Evolutionary conservation across 2,113 vertebrate species (phyloP).

Genomic region (Hiodon tergisus): DNA sequence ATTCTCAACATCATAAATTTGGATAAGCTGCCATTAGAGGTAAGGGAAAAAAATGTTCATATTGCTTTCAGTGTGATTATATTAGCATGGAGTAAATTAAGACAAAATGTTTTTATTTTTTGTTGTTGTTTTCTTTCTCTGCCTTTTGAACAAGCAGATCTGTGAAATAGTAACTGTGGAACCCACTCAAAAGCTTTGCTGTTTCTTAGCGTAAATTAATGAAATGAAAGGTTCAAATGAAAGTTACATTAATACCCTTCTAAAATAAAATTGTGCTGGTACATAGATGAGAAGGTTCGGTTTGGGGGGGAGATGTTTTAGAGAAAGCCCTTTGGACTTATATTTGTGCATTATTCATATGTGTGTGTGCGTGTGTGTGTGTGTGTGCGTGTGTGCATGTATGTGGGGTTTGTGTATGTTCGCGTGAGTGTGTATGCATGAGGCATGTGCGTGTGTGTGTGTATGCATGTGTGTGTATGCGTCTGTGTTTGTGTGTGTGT

Average conservation of each 20-base stretch:
- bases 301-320: too few species aligned
- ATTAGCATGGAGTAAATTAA: conserved; percentile 16
- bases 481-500: too few species aligned
- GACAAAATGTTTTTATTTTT: not conserved
- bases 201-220: not conserved
- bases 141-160: not conserved
- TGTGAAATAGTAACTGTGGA: conserved; percentile 6
- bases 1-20: not conserved
- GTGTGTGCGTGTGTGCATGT: not conserved
- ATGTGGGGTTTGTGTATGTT: too few species aligned
- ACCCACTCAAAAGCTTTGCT: not conserved
- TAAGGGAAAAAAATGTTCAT: not conserved
- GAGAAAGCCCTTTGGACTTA: too few species aligned
- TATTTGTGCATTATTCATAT: not conserved
- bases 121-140: not conserved
- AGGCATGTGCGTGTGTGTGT: too few species aligned
- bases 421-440: too few species aligned
- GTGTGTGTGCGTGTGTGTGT: not conserved
- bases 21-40: not conserved
- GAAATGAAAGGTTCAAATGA: too few species aligned
- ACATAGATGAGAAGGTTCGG: too few species aligned
- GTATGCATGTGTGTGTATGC: too few species aligned
- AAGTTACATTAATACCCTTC: too few species aligned
- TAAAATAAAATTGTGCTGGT: too few species aligned
- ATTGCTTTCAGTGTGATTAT: conserved; percentile 15